These are phyloP conservation scores for Drosophila niveifrons DNA, from an alignment of 2,888 invertebrate genomes.

Conservation along the genomic window DNA sequence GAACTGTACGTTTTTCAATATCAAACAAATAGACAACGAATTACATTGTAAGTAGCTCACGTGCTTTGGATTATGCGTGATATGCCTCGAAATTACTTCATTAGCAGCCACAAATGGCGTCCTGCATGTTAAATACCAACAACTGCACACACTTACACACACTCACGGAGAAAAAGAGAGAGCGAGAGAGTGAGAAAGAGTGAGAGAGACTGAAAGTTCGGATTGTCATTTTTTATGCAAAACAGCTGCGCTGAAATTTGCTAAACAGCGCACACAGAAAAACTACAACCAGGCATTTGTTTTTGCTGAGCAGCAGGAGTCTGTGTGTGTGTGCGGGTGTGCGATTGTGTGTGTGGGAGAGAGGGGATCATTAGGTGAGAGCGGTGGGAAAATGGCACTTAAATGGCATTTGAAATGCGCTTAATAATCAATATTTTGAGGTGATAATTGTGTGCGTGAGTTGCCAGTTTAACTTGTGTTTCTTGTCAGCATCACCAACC, in stretches of 20 bases:
- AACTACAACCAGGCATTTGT: conserved; percentile 56
- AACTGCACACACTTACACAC: conserved; percentile 32
- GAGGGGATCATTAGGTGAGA: neutral
- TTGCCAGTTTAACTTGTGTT: conserved; percentile 30
- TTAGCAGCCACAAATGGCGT: conserved; percentile 79
- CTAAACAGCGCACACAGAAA: conserved; percentile 50
- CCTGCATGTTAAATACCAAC: conserved; percentile 76
- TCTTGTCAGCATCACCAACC: neutral
- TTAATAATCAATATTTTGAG: conserved; percentile 79
- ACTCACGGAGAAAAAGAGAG: neutral
- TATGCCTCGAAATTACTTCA: conserved; percentile 81
- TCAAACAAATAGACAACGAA: conserved; percentile 82
- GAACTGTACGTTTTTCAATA: conserved; percentile 69
- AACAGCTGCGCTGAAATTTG: conserved; percentile 60
- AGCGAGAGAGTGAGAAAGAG: too few species aligned
- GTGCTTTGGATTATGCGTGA: conserved; percentile 81
- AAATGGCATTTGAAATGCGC: conserved; percentile 70
- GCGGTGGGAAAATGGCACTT: conserved; percentile 10
- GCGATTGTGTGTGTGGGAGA: neutral
- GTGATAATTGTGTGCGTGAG: conserved; percentile 78
- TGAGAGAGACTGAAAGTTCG: conserved; percentile 10
- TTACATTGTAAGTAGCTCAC: conserved; percentile 82
- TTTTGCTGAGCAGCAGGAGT: conserved; percentile 10
- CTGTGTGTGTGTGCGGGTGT: too few species aligned
- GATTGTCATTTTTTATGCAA: conserved; percentile 75